These are phyloP conservation scores for Diabrotica undecimpunctata DNA, from an alignment of 1,140 invertebrate genomes.

Conservation along the genomic window DNA sequence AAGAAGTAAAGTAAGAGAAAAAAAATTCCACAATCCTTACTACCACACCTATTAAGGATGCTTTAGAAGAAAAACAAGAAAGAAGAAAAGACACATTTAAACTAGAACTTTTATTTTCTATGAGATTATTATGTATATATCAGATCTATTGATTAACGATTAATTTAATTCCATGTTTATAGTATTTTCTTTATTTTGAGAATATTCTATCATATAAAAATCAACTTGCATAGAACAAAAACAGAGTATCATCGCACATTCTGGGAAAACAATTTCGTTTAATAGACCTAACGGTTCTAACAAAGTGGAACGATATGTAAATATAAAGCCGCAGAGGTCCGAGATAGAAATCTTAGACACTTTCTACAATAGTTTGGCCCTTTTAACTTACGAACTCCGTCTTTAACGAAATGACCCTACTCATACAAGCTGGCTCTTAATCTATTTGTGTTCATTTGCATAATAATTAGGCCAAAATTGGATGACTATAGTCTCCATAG, in stretches of 20 bases:
- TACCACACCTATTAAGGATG: too few relatives aligned
- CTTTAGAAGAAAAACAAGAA: too few relatives aligned
- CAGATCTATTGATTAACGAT: too few relatives aligned
- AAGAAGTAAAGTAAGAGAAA: too few relatives aligned
- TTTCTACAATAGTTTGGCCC: conserved; percentile 9
- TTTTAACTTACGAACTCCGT: conserved; percentile 13
- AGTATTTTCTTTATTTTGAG: too few relatives aligned
- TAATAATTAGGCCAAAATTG: conserved; percentile 10
- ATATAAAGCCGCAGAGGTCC: conserved; percentile 11
- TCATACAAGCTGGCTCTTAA: conserved; percentile 13
- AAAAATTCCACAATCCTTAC: too few relatives aligned
- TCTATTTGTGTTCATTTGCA: conserved; percentile 15
- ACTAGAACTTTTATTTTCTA: too few relatives aligned
- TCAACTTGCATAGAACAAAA: too few relatives aligned
- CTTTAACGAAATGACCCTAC: conserved; percentile 16
- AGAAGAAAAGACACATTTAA: too few relatives aligned
- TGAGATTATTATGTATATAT: too few relatives aligned
- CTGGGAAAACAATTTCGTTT: neutral
- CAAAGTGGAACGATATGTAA: conserved; percentile 14
- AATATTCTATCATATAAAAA: too few relatives aligned
- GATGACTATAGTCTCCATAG: neutral
- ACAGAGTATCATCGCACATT: neutral
- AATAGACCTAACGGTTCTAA: conserved; percentile 4
- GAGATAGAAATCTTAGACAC: conserved; percentile 15
- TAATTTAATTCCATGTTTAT: too few relatives aligned